A percentile compares a stretch with the other conserved stretches of the same genome.
Evolutionary conservation across 2,113 vertebrate species (phyloP).

Genomic region (Phasianus colchicus): DNA sequence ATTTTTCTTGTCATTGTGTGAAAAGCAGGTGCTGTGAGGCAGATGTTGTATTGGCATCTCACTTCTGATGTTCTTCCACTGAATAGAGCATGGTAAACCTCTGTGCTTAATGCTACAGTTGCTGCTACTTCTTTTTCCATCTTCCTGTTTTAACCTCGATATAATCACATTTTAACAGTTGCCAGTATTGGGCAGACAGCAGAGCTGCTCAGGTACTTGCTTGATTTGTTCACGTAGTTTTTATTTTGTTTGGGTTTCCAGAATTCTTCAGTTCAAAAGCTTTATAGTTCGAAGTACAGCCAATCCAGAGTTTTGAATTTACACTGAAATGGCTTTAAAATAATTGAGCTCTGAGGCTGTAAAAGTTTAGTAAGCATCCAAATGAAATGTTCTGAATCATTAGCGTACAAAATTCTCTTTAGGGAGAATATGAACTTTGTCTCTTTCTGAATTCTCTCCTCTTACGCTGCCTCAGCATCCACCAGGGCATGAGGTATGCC

Average conservation of each 20-base stretch:
- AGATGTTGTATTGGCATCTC: not conserved
- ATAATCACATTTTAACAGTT: not conserved
- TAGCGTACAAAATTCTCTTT: not conserved
- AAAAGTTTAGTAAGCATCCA: not conserved
- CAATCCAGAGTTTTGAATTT: not conserved
- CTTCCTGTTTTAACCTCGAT: not conserved
- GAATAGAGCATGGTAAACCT: not conserved
- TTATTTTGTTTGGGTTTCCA: not conserved
- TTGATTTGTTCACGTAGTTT: not conserved
- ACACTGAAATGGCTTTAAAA: not conserved
- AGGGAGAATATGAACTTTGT: not conserved
- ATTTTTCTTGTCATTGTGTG: not conserved
- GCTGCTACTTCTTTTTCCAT: not conserved
- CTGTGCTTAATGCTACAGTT: fast-evolving
- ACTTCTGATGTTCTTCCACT: not conserved
- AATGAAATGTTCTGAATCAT: not conserved
- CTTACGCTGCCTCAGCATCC: not conserved
- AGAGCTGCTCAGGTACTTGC: not conserved
- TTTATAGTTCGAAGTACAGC: not conserved
- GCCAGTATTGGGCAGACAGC: not conserved
- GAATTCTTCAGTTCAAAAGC: not conserved
- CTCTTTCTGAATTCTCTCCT: not conserved
- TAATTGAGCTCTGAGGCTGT: not conserved
- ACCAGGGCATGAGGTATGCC: not conserved
- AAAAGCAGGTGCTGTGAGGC: not conserved